These are phyloP conservation scores for Anthopleura xanthogrammica DNA, from an alignment of 92 coral and sea anemone genomes.

Conservation along the genomic window DNA sequence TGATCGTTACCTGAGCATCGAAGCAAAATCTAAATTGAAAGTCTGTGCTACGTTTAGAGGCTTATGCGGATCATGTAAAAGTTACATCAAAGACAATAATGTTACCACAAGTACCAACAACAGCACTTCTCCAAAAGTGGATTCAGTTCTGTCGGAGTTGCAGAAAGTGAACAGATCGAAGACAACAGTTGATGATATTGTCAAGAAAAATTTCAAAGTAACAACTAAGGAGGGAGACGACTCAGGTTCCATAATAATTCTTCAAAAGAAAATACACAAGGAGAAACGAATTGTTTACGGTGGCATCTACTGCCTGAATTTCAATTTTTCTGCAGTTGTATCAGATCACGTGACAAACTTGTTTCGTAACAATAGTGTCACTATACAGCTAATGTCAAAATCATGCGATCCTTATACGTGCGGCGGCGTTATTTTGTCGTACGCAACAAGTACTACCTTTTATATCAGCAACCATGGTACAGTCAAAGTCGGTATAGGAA, in stretches of 20 bases:
- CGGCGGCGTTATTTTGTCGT: constrained; percentile 88
- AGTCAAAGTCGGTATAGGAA: constrained; percentile 78
- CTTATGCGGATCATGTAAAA: constrained; percentile 74
- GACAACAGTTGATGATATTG: constrained; percentile 43
- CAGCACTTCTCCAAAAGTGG: constrained; percentile 23
- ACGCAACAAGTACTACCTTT: constrained; percentile 70
- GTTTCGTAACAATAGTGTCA: constrained; percentile 58
- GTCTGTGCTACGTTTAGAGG: constrained; percentile 61
- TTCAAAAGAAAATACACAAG: constrained; percentile 63
- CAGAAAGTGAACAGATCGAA: constrained; percentile 51
- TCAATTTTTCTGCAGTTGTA: constrained; percentile 81
- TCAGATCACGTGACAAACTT: constrained; percentile 55
- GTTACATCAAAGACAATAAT: constrained; percentile 27
- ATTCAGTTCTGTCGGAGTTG: constrained; percentile 57
- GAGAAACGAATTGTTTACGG: constrained; percentile 86
- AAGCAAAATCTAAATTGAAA: constrained; percentile 29
- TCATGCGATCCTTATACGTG: constrained; percentile 79
- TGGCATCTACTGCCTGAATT: constrained; percentile 80
- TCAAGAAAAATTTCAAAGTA: constrained; percentile 42
- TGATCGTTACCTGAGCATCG: constrained; percentile 63
- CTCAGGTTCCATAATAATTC: constrained; percentile 53
- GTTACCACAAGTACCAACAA: not conserved
- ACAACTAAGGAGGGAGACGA: not conserved
- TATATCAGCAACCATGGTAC: constrained; percentile 85
- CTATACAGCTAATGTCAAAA: constrained; percentile 77